Conservation (phyloP, 2,888 invertebrate genomes). For the Meandrusa payeni region DNA sequence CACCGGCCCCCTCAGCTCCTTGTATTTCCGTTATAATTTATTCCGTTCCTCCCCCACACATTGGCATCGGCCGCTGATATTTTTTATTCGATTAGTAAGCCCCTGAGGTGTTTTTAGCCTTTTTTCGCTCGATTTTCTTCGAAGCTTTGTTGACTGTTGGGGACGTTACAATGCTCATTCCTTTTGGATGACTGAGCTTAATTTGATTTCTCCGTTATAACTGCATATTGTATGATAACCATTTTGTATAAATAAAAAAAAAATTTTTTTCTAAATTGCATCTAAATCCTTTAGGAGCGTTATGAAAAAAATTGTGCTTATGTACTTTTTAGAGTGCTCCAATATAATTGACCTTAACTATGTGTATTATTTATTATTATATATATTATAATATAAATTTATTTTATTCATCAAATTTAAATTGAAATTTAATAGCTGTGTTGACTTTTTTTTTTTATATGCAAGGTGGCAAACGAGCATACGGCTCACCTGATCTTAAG, state of each 20-base stretch:
- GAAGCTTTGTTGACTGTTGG: constrained; percentile 79
- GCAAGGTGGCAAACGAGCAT: too few species aligned
- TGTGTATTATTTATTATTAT: too few species aligned
- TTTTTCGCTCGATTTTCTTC: constrained; percentile 82
- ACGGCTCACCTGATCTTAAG: too few species aligned
- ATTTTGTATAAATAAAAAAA: constrained; percentile 18
- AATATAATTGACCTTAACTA: too few species aligned
- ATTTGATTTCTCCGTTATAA: constrained; percentile 56
- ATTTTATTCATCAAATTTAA: too few species aligned
- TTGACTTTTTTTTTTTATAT: too few species aligned
- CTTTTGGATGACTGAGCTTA: constrained; percentile 76
- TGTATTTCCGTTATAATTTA: constrained; percentile 80
- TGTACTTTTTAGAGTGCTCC: too few species aligned
- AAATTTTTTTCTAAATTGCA: too few species aligned
- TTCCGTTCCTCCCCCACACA: constrained; percentile 77
- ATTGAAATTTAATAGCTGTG: too few species aligned
- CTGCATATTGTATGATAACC: constrained; percentile 29
- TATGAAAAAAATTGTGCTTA: too few species aligned
- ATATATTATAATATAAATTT: too few species aligned
- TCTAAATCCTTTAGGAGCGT: too few species aligned
- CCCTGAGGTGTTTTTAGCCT: constrained; percentile 82
- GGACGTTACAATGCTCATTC: constrained; percentile 76
- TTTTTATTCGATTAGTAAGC: constrained; percentile 83
- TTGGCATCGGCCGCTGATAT: constrained; percentile 81
- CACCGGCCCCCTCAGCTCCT: constrained; percentile 71